phyloP scores from a whole-genome alignment of 2,888 invertebrate species.

The Portevinia maculata region DNA sequence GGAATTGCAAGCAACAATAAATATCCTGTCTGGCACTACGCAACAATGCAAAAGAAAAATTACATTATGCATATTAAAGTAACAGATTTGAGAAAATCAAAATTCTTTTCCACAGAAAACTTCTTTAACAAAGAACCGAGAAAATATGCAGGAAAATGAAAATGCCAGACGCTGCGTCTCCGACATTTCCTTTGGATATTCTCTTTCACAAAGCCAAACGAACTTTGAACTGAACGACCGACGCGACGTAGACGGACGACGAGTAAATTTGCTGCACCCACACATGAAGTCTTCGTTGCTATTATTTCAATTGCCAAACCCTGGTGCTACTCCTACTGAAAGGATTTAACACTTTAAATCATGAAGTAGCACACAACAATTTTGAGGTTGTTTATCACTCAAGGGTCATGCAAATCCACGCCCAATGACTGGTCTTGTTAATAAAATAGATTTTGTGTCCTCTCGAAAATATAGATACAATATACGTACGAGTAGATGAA shows the following conservation, averaged over 20 bases:
- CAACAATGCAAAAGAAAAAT: constrained; percentile 55
- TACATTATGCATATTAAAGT: constrained; percentile 67
- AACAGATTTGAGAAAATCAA: constrained; percentile 47
- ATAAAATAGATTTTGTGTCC: not conserved
- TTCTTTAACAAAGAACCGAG: constrained; percentile 42
- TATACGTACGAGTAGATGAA: not conserved
- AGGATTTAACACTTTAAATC: constrained; percentile 10
- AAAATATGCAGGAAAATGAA: constrained; percentile 28
- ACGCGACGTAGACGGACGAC: too few species aligned
- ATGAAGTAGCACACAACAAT: not conserved
- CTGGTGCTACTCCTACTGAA: too few species aligned
- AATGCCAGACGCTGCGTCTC: constrained; percentile 13
- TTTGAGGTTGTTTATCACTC: constrained; percentile 12
- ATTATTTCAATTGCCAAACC: not conserved
- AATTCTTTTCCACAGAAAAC: constrained; percentile 31
- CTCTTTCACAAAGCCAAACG: constrained; percentile 34
- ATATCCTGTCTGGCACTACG: constrained; percentile 35
- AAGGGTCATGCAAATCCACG: constrained; percentile 18
- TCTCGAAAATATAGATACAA: constrained; percentile 10
- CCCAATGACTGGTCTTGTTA: constrained; percentile 5
- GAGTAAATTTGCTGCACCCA: constrained; percentile 17
- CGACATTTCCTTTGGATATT: constrained; percentile 27
- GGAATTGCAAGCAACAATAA: constrained; percentile 38
- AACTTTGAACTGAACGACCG: constrained; percentile 53
- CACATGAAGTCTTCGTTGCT: not conserved